These are phyloP conservation scores for Tetragonisca angustula DNA, from an alignment of 2,888 invertebrate species.

Conservation along the genomic window DNA sequence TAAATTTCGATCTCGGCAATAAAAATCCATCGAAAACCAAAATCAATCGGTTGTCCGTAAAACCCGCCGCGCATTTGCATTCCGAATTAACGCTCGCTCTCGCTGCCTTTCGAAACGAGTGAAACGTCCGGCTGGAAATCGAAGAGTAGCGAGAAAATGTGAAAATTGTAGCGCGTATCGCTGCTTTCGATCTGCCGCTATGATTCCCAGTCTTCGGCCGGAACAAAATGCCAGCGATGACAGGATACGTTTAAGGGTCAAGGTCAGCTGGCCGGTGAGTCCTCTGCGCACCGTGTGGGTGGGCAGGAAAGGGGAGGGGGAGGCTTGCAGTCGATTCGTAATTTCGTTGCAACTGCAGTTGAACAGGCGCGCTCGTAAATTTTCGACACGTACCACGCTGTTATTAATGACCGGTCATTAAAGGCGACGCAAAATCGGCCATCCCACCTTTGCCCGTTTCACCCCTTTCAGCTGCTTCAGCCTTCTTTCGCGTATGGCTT, in stretches of 20 bases:
- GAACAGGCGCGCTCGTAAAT: constrained; percentile 59
- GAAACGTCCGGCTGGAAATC: not conserved
- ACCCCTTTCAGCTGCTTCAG: constrained; percentile 1
- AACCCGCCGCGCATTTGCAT: too few species aligned
- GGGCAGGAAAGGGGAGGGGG: not conserved
- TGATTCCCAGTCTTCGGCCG: constrained; percentile 36
- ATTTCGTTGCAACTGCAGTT: constrained; percentile 61
- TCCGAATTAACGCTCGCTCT: too few species aligned
- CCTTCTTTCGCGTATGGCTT: not conserved
- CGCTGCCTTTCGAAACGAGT: not conserved
- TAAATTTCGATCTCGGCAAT: too few species aligned
- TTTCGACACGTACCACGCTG: constrained; percentile 52
- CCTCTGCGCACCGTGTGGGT: constrained; percentile 19
- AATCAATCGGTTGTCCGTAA: too few species aligned
- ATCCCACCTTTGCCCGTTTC: constrained; percentile 19
- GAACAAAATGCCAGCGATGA: constrained; percentile 48
- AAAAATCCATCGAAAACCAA: too few species aligned
- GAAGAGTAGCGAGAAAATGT: not conserved
- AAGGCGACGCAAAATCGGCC: constrained; percentile 53
- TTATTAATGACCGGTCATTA: constrained; percentile 60
- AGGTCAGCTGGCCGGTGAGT: constrained; percentile 42
- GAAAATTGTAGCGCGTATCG: not conserved
- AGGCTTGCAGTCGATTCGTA: constrained; percentile 53
- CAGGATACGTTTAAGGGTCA: constrained; percentile 50
- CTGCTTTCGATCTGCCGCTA: not conserved